Evolutionary conservation across 2,888 invertebrate species (phyloP).

Genomic region (Pseudolycoriella hygida): DNA sequence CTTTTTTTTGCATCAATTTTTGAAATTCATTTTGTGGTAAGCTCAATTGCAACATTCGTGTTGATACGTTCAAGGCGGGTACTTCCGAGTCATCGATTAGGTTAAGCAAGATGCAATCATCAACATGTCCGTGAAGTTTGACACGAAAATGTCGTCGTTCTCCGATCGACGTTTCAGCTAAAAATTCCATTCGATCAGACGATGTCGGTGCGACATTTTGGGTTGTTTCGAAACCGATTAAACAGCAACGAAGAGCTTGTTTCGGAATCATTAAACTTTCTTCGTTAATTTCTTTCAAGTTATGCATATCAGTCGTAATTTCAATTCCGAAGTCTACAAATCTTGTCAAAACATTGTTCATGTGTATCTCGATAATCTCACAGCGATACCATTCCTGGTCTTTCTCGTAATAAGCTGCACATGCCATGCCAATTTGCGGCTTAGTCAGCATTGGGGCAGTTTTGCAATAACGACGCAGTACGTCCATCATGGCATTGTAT

Average conservation of each 20-base stretch:
- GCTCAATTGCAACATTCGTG: neutral
- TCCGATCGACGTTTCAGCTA: slow-evolving; percentile 38
- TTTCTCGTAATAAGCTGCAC: slow-evolving; percentile 61
- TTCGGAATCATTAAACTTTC: slow-evolving; percentile 46
- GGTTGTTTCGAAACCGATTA: slow-evolving; percentile 39
- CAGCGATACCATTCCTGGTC: slow-evolving; percentile 88
- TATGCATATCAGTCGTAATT: slow-evolving; percentile 45
- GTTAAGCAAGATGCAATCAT: neutral
- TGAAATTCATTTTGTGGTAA: neutral
- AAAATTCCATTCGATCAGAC: slow-evolving; percentile 38
- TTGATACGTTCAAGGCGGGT: neutral
- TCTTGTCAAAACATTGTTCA: slow-evolving; percentile 41
- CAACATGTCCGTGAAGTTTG: slow-evolving; percentile 31
- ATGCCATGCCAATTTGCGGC: neutral
- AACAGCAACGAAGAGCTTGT: slow-evolving; percentile 59
- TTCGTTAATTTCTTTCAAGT: slow-evolving; percentile 44
- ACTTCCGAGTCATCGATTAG: neutral
- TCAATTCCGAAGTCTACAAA: slow-evolving; percentile 95
- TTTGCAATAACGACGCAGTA: slow-evolving; percentile 39
- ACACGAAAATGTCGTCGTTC: slow-evolving; percentile 36
- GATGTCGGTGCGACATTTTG: slow-evolving; percentile 19
- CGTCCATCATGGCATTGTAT: slow-evolving; percentile 47
- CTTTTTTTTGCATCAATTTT: no score
- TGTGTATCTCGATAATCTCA: slow-evolving; percentile 30
- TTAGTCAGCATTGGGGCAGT: neutral